Evolutionary conservation across 2,113 vertebrate species (phyloP), one percentile per base, ranked within the genome.

Genomic region (Nothobranchius furzeri): DNA sequence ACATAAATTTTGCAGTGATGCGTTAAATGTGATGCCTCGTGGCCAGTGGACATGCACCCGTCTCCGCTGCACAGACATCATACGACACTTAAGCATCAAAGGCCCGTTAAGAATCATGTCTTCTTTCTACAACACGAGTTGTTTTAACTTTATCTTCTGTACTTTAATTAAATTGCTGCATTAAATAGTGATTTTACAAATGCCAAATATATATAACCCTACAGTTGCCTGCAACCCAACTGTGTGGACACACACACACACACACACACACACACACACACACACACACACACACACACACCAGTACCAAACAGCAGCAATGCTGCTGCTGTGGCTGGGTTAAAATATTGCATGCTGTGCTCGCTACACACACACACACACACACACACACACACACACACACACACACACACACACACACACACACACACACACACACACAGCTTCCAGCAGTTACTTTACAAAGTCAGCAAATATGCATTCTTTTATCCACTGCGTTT

Each of bases 381-480:
- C 15, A 59, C 54, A 46, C 40, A 46, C 48, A 14, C 24, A 25
- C 15, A 59, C 54, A 46, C 40, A 46, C 48, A 14, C 24, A 25
- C 15, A 59, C 54, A 46, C 40, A 47, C 24, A 25, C 15, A 59
- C 54, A 46, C 40, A 46, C 48, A 14, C 20, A 20, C n/a, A 47
- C 24, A 25, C 15, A 59, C 54, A 46, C 40, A 46, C 48, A 14
- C 20, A 20, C 24, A 25, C 15, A 59, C 54, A 46, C 40, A 46
- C 48, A 14, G 40, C 61, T 53, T n/a, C 51, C 60, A 30, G 14
- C 46, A 5, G 4, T 43, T 20, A 30, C 60, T 66, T 60, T 9
- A 37, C 56, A 25, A 53, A 65, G 24, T 60, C 61, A 67, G 68
- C 46, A 66, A 66, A 67, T 53, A 45, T 45, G 30, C 45, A 20